Evolutionary conservation across 2,113 vertebrate genomes (phyloP).

Genomic region (Nesoenas mayeri): DNA sequence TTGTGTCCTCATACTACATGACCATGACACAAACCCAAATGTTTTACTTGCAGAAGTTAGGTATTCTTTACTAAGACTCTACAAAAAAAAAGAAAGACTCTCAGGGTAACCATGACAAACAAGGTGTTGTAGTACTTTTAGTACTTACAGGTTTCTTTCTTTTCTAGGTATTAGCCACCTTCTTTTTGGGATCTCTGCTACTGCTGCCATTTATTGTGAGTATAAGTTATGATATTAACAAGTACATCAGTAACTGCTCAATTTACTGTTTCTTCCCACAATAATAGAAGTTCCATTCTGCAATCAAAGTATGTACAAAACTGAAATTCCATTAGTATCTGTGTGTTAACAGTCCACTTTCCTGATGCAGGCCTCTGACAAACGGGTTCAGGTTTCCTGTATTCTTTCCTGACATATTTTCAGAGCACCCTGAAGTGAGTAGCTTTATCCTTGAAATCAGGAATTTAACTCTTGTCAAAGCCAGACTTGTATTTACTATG

Average conservation of each 20-base stretch:
- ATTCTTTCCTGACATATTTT: background rate
- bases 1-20: background rate
- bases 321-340: background rate
- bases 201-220: background rate
- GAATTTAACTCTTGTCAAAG: too few species aligned
- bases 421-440: background rate
- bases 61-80: background rate
- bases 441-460: background rate
- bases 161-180: background rate
- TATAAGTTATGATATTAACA: background rate
- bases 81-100: background rate
- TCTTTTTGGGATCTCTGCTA: background rate
- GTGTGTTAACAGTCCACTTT: background rate
- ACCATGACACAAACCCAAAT: background rate
- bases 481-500: too few species aligned
- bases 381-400: background rate
- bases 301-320: background rate
- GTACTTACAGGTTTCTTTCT: background rate
- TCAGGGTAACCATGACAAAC: background rate
- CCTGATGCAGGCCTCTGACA: background rate
- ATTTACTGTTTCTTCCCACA: background rate
- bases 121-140: background rate
- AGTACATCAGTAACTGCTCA: background rate
- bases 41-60: background rate
- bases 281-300: background rate